Percentiles rank a stretch among this genome's conserved stretches.
Conservation (phyloP, 2,888 invertebrate species). For the Hirudinaria manillensis region DNA sequence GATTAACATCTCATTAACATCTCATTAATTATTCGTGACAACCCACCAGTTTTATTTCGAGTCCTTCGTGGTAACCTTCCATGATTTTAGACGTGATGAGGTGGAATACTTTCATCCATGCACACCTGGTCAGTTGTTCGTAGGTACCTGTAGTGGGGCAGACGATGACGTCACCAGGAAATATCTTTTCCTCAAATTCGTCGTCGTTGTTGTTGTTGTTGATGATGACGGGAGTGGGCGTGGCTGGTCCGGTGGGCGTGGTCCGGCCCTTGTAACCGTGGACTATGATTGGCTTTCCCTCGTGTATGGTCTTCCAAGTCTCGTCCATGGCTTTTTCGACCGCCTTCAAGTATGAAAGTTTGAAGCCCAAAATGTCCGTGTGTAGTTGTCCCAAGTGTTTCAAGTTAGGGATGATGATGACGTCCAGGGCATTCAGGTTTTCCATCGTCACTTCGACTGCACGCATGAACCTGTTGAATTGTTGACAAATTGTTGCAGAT, state of each 20-base stretch:
- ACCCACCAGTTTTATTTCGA: no score
- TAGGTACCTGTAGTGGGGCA: not conserved
- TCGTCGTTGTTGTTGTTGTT: not conserved
- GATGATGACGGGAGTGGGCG: not conserved
- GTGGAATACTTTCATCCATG: slow-evolving; percentile 32
- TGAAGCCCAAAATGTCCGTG: slow-evolving; percentile 27
- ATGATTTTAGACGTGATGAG: slow-evolving; percentile 34
- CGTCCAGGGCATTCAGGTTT: slow-evolving; percentile 34
- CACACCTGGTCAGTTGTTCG: slow-evolving; percentile 18
- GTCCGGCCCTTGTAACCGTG: not conserved
- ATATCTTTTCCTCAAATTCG: not conserved
- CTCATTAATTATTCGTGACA: no score
- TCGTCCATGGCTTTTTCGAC: slow-evolving; percentile 32
- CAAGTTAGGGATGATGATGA: slow-evolving; percentile 34
- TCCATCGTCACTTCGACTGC: slow-evolving; percentile 34
- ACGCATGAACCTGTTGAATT: slow-evolving; percentile 35
- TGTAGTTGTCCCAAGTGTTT: slow-evolving; percentile 31
- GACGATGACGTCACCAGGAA: not conserved
- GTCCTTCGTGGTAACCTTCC: slow-evolving; percentile 21
- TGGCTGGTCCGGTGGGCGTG: not conserved
- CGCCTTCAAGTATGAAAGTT: slow-evolving; percentile 27
- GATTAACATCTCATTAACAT: no score
- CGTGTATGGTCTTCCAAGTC: slow-evolving; percentile 5
- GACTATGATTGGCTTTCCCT: slow-evolving; percentile 4
- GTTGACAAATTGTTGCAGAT: no score